Evolutionary conservation across 2,888 invertebrate genomes (phyloP).

Genomic region (Nomada goodeniana): DNA sequence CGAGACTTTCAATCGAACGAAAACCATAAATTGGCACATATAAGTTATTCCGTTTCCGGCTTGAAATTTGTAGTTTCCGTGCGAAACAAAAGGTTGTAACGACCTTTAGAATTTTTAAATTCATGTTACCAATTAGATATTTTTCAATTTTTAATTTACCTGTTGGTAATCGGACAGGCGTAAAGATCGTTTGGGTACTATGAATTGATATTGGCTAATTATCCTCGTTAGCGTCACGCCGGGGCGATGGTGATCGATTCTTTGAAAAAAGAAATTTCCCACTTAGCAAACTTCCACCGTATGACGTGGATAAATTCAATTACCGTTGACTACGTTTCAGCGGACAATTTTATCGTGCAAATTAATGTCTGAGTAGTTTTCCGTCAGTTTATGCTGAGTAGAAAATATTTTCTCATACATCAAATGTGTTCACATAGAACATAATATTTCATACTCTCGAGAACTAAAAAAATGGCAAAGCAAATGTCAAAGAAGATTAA

Average conservation of each 20-base stretch:
- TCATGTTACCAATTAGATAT: too few relatives aligned
- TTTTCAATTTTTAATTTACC: slow-evolving; percentile 14
- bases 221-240: slow-evolving; percentile 28
- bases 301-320: slow-evolving; percentile 59
- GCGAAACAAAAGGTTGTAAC: too few relatives aligned
- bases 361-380: slow-evolving; percentile 30
- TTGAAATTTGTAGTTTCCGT: too few relatives aligned
- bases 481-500: background rate
- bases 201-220: slow-evolving; percentile 58
- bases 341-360: slow-evolving; percentile 37
- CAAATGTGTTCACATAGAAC: too few relatives aligned
- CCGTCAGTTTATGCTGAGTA: background rate
- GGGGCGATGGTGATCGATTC: slow-evolving; percentile 65
- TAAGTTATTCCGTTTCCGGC: too few relatives aligned
- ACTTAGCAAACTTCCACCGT: background rate
- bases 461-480: too few relatives aligned
- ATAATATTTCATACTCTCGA: too few relatives aligned
- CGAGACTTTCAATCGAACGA: too few relatives aligned
- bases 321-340: background rate
- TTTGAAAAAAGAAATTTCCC: slow-evolving; percentile 32
- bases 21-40: too few relatives aligned
- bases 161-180: slow-evolving; percentile 20
- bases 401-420: too few relatives aligned
- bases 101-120: too few relatives aligned
- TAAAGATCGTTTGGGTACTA: slow-evolving; percentile 39